Base-by-base conservation (phyloP, 2,888 invertebrate genomes). In the Pseudococcus jackbeardsleyi region DNA sequence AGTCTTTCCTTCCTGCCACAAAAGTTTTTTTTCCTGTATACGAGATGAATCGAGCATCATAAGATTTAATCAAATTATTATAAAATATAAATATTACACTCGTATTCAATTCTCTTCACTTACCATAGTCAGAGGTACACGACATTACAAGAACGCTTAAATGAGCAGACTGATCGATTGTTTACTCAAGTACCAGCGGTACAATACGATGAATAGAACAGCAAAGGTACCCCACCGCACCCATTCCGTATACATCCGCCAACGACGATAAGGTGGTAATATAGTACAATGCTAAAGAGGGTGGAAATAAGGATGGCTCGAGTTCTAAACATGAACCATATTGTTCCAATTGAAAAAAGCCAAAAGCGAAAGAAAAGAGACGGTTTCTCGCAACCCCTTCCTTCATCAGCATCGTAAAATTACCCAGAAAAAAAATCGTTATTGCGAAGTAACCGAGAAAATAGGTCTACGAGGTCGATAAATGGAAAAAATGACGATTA, bases 281-380 rank as follows among this genome's bases (percentile, higher is more conserved):
- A 22, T 9, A 42, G 42, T 42, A 64, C 54, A 54, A 54, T 15
- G 54, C 54, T n/a, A 64, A 64, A 64, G 9, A 22, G 64, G 64
- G 64, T 64, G 9, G 64, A 64, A 64, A 64, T 64, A 64, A 64
- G 22, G 64, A 64, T 64, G 64, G 64, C 22, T 64, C 64, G 19
- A 22, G 11, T 64, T 22, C 15, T 64, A 64, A 64, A 64, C 64
- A 64, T 22, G 64, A 64, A 64, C 64, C 64, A 64, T 64, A 64
- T 64, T 64, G 64, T 64, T 64, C 64, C 22, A 64, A 64, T 64
- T 22, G 64, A 64, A 64, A 64, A 64, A 64, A 64, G 64, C 64
- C 64, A 64, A 64, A 64, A 64, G 64, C 22, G 4, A 64, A 64
- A 22, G 12, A 64, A 64, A 22, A 64, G 22, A 22, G 64, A 15